Percentiles rank a stretch among this genome's conserved stretches.
phyloP scores from a whole-genome alignment of 2,888 invertebrate species.

The Aradus depressus region DNA sequence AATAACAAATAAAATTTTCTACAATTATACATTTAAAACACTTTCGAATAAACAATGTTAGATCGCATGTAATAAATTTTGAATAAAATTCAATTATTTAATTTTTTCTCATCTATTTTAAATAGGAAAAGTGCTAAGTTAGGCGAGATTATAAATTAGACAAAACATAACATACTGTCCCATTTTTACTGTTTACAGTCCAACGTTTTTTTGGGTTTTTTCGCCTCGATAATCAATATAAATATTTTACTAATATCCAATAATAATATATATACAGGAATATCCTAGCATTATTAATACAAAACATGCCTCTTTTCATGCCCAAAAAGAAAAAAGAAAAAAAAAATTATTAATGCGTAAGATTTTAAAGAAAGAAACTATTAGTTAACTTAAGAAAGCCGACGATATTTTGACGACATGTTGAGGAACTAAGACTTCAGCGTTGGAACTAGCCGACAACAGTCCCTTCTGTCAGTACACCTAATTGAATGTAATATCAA shows the following conservation, averaged over 20 bases:
- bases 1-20: slow-evolving; percentile 18
- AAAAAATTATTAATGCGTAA: slow-evolving; percentile 1
- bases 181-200: not conserved
- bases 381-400: too few relatives aligned
- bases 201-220: not conserved
- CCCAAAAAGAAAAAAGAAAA: slow-evolving; percentile 12
- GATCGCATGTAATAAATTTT: not conserved
- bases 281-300: slow-evolving; percentile 18
- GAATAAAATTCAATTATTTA: slow-evolving; percentile 1
- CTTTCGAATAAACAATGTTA: too few relatives aligned
- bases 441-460: too few relatives aligned
- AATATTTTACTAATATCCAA: slow-evolving; percentile 12
- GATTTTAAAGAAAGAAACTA: slow-evolving; percentile 8
- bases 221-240: not conserved
- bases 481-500: too few relatives aligned
- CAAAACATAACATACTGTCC: not conserved
- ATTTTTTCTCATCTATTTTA: not conserved
- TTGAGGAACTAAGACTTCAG: too few relatives aligned
- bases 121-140: not conserved
- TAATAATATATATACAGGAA: slow-evolving; percentile 16
- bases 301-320: slow-evolving; percentile 13
- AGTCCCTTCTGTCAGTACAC: too few relatives aligned
- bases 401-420: too few relatives aligned
- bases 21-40: slow-evolving; percentile 18
- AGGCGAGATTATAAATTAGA: too few relatives aligned